Evolutionary conservation across 2,888 invertebrate genomes (phyloP), one percentile per base, ranked within the genome.

Genomic region (Hirtodrosophila duncani): DNA sequence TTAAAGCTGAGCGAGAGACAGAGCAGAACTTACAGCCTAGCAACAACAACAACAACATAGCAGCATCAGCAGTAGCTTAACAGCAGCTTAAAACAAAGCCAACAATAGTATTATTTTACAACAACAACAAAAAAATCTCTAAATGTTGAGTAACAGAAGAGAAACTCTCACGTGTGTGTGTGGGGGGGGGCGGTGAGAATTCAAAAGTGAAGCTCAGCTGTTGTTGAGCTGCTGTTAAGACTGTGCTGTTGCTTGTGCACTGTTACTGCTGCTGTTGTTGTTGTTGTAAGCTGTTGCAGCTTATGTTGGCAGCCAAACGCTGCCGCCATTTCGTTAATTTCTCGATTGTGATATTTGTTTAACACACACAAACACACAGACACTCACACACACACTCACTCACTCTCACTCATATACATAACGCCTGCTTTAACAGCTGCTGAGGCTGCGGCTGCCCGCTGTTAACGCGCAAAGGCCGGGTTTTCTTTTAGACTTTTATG

Each of bases 281-380:
- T 53, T 39, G 36, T 39, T 46, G 48, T 39, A 29, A 45, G 56
- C 60, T 61, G 72, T 57, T 75, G 77, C 80, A 78, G 74, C n/a
- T n/a, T n/a, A n/a, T n/a, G n/a, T n/a, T n/a, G n/a, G n/a, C n/a
- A n/a, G n/a, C n/a, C n/a, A n/a, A n/a, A n/a, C n/a, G n/a, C n/a
- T n/a, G n/a, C 61, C 74, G 71, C 68, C 62, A 68, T 80, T 72
- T 72, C 82, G 81, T 75, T 75, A 77, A 75, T 81, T 75, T 81
- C 81, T 81, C 65, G 65, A 75, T 75, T 75, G 75, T 75, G 75
- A 75, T 75, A 75, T 82, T 75, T 75, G 75, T 82, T 75, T 71
- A 75, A 78, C 75, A 79, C 48, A 65, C 30, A 45, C 18, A 45
- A 23, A 49, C 44, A 56, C 36, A 65, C 30, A 45, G 29, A 50